These are phyloP conservation scores for Wiebesia pumilae DNA, from an alignment of 1,140 invertebrate genomes.

Conservation along the genomic window DNA sequence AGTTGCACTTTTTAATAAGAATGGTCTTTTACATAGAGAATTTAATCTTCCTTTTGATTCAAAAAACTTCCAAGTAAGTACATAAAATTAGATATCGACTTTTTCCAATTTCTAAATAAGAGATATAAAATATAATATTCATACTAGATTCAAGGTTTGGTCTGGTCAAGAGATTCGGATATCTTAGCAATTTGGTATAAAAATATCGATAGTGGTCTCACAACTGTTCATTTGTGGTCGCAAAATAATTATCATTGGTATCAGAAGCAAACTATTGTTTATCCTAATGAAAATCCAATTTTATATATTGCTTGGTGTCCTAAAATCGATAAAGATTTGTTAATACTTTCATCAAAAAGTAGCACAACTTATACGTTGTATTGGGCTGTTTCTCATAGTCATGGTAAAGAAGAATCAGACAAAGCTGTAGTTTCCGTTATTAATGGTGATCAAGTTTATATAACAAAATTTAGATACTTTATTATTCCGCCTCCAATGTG, in stretches of 20 bases:
- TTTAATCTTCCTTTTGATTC: slow-evolving; percentile 80
- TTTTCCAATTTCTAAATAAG: neutral
- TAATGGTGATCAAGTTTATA: slow-evolving; percentile 83
- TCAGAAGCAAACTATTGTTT: slow-evolving; percentile 83
- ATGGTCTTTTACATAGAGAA: slow-evolving; percentile 91
- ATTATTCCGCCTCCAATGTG: slow-evolving; percentile 91
- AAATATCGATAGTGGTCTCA: slow-evolving; percentile 63
- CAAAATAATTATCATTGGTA: slow-evolving; percentile 94
- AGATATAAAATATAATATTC: neutral
- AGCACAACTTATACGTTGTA: slow-evolving; percentile 79
- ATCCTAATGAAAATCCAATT: slow-evolving; percentile 73
- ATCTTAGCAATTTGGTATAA: slow-evolving; percentile 81
- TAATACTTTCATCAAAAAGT: slow-evolving; percentile 72
- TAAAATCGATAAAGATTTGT: slow-evolving; percentile 61
- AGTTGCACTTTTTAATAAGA: slow-evolving; percentile 93
- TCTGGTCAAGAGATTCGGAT: slow-evolving; percentile 88
- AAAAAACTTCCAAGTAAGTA: slow-evolving; percentile 68
- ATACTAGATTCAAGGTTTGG: slow-evolving; percentile 78
- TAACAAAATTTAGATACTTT: slow-evolving; percentile 84
- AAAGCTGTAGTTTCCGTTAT: slow-evolving; percentile 83
- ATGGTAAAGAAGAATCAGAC: slow-evolving; percentile 73
- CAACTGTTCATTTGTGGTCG: slow-evolving; percentile 84
- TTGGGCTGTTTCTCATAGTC: slow-evolving; percentile 78
- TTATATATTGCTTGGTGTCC: slow-evolving; percentile 78
- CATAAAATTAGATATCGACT: slow-evolving; percentile 25